Conservation (phyloP, 2,797 vertebrate genomes). For the Manis pentadactyla region DNA sequence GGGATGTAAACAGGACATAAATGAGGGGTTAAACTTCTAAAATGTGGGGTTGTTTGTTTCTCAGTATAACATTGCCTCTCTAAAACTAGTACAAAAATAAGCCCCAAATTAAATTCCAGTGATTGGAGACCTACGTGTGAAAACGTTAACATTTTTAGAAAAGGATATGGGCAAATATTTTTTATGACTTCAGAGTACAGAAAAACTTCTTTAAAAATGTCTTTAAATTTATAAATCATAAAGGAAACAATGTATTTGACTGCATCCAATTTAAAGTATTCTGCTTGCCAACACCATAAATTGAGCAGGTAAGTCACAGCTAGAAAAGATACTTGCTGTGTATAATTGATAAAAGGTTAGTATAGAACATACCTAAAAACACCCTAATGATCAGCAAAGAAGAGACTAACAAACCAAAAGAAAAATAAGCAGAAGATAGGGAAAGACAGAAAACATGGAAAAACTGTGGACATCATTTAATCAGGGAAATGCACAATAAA, state of each 20-base stretch:
- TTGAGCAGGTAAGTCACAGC: neutral
- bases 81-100: neutral
- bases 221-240: neutral
- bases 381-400: neutral
- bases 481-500: neutral
- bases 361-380: neutral
- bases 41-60: neutral
- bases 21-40: neutral
- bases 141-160: neutral
- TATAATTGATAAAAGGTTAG: neutral
- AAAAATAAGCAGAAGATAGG: neutral
- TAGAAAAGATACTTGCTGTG: neutral
- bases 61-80: neutral
- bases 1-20: neutral
- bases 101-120: neutral
- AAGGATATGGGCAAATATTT: neutral
- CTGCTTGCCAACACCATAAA: neutral
- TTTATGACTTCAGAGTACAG: neutral
- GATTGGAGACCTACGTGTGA: neutral
- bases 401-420: neutral
- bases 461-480: neutral
- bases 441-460: neutral
- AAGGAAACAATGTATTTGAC: conserved; percentile 21
- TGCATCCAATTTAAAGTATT: neutral
- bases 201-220: neutral